Evolutionary conservation across 2,113 vertebrate species (phyloP).

Genomic region (Tonatia bakeri): DNA sequence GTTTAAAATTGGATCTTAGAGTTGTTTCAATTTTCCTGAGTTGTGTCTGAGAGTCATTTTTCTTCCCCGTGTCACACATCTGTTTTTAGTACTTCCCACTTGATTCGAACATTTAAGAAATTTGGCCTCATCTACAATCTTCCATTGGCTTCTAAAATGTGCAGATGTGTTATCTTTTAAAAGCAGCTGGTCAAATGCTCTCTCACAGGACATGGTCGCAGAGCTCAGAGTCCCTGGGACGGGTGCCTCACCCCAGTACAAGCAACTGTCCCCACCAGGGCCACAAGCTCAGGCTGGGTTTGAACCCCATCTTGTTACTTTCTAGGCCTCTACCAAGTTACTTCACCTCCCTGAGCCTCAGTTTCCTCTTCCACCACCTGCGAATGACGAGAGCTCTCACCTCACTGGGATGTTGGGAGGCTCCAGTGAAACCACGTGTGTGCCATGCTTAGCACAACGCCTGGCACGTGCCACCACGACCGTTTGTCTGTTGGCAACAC

Average conservation of each 20-base stretch:
- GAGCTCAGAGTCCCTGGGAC: background rate
- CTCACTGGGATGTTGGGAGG: background rate
- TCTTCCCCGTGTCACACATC: background rate
- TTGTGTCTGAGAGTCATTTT: constrained; percentile 14
- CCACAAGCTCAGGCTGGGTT: background rate
- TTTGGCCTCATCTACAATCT: background rate
- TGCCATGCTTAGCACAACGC: background rate
- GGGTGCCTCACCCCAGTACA: background rate
- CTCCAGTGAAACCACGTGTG: background rate
- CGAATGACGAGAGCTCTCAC: background rate
- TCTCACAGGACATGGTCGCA: background rate
- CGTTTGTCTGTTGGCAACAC: background rate
- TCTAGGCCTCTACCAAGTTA: background rate
- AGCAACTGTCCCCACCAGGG: background rate
- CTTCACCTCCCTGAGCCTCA: background rate
- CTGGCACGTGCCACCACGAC: rapidly evolving
- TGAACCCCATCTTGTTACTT: background rate
- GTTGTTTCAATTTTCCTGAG: background rate
- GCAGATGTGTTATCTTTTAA: background rate
- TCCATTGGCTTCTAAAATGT: constrained; percentile 1
- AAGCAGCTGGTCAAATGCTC: background rate
- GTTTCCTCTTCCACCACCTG: background rate
- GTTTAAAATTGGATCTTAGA: background rate
- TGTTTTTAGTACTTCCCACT: constrained; percentile 37
- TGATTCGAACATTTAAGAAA: constrained; percentile 22